phyloP scores from a whole-genome alignment of 2,888 invertebrate species.

The Mechanitis messenoides region DNA sequence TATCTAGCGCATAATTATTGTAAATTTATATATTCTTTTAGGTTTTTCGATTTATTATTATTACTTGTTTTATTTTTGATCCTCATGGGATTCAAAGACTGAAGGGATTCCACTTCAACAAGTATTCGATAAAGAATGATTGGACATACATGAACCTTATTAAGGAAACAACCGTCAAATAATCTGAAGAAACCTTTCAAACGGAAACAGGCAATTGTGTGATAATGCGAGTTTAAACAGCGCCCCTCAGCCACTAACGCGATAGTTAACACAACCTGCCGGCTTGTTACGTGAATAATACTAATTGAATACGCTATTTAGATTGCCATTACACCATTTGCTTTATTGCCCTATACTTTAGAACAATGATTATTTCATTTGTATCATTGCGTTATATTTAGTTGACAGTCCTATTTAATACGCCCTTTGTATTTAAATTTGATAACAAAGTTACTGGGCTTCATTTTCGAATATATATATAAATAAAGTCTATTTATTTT shows the following conservation, averaged over 20 bases:
- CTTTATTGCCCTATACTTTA: constrained; percentile 11
- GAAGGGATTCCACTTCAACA: too few relatives aligned
- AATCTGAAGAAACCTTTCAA: constrained; percentile 2
- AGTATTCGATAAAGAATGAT: too few relatives aligned
- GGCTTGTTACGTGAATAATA: constrained; percentile 22
- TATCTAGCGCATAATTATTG: neutral
- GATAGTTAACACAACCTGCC: constrained; percentile 23
- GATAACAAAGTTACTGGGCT: neutral
- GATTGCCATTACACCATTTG: constrained; percentile 9
- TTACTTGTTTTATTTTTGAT: too few relatives aligned
- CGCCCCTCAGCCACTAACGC: constrained; percentile 14
- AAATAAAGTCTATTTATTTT: neutral
- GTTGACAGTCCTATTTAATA: neutral
- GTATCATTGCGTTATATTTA: constrained; percentile 7
- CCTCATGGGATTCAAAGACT: too few relatives aligned
- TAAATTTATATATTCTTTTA: neutral
- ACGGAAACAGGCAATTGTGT: constrained; percentile 8
- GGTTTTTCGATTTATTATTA: too few relatives aligned
- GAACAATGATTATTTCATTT: constrained; percentile 11
- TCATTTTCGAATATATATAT: neutral
- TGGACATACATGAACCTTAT: neutral
- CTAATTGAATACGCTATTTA: constrained; percentile 21
- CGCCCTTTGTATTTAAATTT: neutral
- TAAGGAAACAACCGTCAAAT: neutral
- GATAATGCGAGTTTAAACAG: constrained; percentile 22